phyloP scores from a whole-genome alignment of 2,797 vertebrate species.

The Trematomus bernacchii region DNA sequence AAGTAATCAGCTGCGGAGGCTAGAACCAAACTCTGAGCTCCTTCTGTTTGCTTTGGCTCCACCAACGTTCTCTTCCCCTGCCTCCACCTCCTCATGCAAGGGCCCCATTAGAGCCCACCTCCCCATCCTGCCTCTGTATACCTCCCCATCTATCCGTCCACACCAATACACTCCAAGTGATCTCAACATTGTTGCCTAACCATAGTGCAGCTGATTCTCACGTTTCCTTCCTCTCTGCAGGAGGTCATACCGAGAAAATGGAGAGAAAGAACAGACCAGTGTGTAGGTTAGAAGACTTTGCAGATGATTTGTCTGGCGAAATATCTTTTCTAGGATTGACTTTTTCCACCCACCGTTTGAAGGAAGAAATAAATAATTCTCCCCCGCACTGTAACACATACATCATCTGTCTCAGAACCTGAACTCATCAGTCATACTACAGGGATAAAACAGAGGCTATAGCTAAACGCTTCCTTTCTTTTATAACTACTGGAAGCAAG shows the following conservation, averaged over 20 bases:
- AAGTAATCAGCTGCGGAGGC: constrained; percentile 75
- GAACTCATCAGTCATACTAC: too few relatives aligned
- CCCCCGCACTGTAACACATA: background rate
- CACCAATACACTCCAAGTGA: constrained; percentile 35
- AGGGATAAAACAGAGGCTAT: too few relatives aligned
- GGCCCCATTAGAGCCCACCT: constrained; percentile 21
- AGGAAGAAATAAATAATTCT: background rate
- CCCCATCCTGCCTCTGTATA: constrained; percentile 5
- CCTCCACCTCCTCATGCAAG: constrained; percentile 30
- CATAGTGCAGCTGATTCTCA: constrained; percentile 38
- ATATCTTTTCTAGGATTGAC: constrained; percentile 21
- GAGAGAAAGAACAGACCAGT: background rate
- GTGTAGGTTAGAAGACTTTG: background rate
- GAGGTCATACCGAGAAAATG: too few relatives aligned
- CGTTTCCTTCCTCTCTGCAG: constrained; percentile 30
- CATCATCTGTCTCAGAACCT: background rate
- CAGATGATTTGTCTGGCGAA: background rate
- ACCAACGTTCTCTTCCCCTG: constrained; percentile 53
- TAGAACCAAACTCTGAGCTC: constrained; percentile 81
- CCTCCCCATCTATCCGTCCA: constrained; percentile 4
- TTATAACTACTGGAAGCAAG: too few relatives aligned
- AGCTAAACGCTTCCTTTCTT: too few relatives aligned
- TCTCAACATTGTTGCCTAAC: constrained; percentile 52
- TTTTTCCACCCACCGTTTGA: background rate
- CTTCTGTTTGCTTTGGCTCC: constrained; percentile 88